Evolutionary conservation across 2,797 vertebrate genomes (phyloP).

Genomic region (Gallinago nigripennis): DNA sequence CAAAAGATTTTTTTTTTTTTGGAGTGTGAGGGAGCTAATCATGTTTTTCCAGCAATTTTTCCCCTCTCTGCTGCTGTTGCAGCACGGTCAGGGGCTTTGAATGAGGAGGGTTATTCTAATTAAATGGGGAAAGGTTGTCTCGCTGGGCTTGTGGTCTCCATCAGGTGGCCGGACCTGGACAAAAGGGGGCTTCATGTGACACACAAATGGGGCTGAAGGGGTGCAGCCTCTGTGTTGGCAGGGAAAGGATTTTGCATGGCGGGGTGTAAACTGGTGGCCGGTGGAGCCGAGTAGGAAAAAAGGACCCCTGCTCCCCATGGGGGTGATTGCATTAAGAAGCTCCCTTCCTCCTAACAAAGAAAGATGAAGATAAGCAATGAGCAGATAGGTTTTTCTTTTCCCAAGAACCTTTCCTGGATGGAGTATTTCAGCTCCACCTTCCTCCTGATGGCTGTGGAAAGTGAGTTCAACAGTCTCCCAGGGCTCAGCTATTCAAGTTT

Average conservation of each 20-base stretch:
- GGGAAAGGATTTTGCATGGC: background rate
- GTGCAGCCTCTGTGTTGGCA: accelerated
- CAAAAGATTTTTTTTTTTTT: background rate
- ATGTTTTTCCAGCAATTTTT: accelerated
- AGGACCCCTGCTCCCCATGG: background rate
- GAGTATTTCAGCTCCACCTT: constrained; percentile 21
- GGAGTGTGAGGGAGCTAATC: background rate
- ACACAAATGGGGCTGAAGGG: background rate
- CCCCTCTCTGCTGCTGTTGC: background rate
- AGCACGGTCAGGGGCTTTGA: background rate
- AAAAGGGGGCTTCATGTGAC: background rate
- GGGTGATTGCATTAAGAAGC: background rate
- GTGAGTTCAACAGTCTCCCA: background rate
- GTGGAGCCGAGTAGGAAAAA: background rate
- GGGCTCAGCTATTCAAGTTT: background rate
- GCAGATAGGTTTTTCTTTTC: constrained; percentile 3
- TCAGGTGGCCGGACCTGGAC: background rate
- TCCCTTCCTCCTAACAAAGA: background rate
- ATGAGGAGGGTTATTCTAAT: too few relatives aligned
- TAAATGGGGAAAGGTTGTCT: background rate
- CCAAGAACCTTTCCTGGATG: background rate
- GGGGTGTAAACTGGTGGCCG: background rate
- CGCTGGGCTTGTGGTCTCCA: accelerated
- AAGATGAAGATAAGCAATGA: background rate
- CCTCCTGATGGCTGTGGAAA: background rate